Evolutionary conservation across 2,888 invertebrate species (phyloP).

Genomic region (Lepidocyrtinus sp.): DNA sequence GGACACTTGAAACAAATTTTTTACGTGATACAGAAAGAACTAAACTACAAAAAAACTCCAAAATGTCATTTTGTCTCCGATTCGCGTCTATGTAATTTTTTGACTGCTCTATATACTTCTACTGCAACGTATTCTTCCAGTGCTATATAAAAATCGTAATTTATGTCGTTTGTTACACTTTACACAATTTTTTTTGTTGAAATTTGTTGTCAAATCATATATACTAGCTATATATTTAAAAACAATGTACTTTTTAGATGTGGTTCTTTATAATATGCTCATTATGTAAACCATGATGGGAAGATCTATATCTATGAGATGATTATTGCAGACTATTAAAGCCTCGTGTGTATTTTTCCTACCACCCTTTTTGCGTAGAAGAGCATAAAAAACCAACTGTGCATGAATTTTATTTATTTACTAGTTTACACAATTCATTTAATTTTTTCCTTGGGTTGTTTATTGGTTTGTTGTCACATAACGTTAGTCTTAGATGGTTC

Average conservation of each 20-base stretch:
- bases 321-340: constrained; percentile 64
- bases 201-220: constrained; percentile 61
- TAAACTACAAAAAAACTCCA: constrained; percentile 50
- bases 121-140: constrained; percentile 60
- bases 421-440: constrained; percentile 26
- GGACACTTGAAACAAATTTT: constrained; percentile 50
- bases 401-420: constrained; percentile 56
- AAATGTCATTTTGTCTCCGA: constrained; percentile 59
- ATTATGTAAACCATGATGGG: constrained; percentile 63
- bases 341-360: constrained; percentile 65
- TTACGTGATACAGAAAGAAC: constrained; percentile 54
- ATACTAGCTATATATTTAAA: constrained; percentile 52
- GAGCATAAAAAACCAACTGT: constrained; percentile 39
- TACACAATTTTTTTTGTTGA: constrained; percentile 59
- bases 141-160: constrained; percentile 48
- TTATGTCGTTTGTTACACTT: constrained; percentile 54
- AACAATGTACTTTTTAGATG: constrained; percentile 57
- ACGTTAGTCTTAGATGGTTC: constrained; percentile 37
- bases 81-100: constrained; percentile 60
- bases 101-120: constrained; percentile 50
- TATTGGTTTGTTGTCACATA: constrained; percentile 50
- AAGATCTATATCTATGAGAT: constrained; percentile 61
- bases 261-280: constrained; percentile 63
- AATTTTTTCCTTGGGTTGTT: constrained; percentile 31
- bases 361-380: constrained; percentile 62